Evolutionary conservation across 64 coral and sea anemone genomes (phyloP), one percentile per base, ranked within the genome.

Genomic region (Pachyseris speciosa): DNA sequence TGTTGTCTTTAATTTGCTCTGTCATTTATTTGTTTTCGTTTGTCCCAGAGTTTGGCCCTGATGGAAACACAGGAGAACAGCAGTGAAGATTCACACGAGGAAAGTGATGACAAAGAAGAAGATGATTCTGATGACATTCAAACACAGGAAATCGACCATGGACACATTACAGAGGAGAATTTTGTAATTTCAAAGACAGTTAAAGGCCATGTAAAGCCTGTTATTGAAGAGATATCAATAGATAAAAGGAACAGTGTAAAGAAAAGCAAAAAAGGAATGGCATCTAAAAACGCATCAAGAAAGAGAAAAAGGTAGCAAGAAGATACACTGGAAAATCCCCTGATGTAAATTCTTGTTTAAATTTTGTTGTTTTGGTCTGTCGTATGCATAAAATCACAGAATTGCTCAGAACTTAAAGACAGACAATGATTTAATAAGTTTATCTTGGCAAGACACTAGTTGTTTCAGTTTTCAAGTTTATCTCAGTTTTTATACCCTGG

Each of bases 161-260:
- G 78, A 16, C 33, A 28, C 68, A 25, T 91, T 32, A 91, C 89
- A 75, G 89, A 91, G 32, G 67, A 84, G 9, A 91, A 91, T 39
- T 60, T 91, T 75, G 69, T 73, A 9, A 84, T 84, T 11, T 72
- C n/a, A 75, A 91, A 84, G 52, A 53, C 65, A 61, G 37, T 52
- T 1, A 59, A 84, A 64, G 77, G 77, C 22, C 33, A 22, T 61
- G 22, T 41, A 26, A 91, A 84, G 78, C 89, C 89, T 64, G 15
- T 84, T 2, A 91, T 91, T 19, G 78, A 91, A 61, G 75, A 79
- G 27, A 38, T 91, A n/a, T 45, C 52, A 22, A 66, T 0, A 67
- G 50, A 12, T 1, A 40, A 61, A 84, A 42, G 6, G 20, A 61
- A 69, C 7, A 29, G 34, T 45, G 24, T 50, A 28, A 51, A 41